Evolutionary conservation across 1,140 invertebrate species (phyloP).

Genomic region (Lethocerus indicus): DNA sequence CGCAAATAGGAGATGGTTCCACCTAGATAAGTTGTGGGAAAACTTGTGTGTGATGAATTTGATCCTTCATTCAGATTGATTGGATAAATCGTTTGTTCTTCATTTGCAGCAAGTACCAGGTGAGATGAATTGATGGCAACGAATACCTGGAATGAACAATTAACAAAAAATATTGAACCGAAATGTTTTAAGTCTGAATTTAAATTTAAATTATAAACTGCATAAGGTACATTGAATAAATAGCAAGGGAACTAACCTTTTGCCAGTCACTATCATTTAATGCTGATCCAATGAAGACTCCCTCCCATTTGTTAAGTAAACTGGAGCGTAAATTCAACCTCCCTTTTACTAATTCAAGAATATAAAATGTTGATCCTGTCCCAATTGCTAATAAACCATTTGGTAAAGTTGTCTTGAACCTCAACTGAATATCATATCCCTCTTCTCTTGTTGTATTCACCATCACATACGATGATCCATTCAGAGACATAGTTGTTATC

Average conservation of each 20-base stretch:
- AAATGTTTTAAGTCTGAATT: too few species aligned
- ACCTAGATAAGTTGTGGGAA: slow-evolving; percentile 62
- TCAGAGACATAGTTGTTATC: slow-evolving; percentile 74
- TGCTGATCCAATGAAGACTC: slow-evolving; percentile 64
- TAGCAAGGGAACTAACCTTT: slow-evolving; percentile 31
- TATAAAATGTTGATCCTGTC: slow-evolving; percentile 63
- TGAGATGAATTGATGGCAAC: slow-evolving; percentile 73
- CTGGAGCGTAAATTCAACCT: slow-evolving; percentile 71
- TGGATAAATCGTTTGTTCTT: slow-evolving; percentile 76
- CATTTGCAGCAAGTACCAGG: slow-evolving; percentile 65
- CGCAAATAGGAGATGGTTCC: slow-evolving; percentile 49
- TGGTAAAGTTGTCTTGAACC: slow-evolving; percentile 78
- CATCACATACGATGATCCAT: slow-evolving; percentile 52
- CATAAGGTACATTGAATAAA: neutral
- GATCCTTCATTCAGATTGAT: slow-evolving; percentile 60
- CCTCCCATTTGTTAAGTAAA: slow-evolving; percentile 73
- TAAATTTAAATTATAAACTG: neutral
- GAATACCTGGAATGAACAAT: slow-evolving; percentile 36
- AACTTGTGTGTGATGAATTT: slow-evolving; percentile 55
- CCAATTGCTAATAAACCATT: slow-evolving; percentile 74
- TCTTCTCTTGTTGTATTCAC: slow-evolving; percentile 64
- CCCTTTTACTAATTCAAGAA: slow-evolving; percentile 61
- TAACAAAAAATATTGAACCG: neutral
- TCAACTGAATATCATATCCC: slow-evolving; percentile 72
- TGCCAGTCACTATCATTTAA: slow-evolving; percentile 79